These are phyloP conservation scores for Nycteola revayana DNA, from an alignment of 2,888 invertebrate genomes.

Conservation along the genomic window DNA sequence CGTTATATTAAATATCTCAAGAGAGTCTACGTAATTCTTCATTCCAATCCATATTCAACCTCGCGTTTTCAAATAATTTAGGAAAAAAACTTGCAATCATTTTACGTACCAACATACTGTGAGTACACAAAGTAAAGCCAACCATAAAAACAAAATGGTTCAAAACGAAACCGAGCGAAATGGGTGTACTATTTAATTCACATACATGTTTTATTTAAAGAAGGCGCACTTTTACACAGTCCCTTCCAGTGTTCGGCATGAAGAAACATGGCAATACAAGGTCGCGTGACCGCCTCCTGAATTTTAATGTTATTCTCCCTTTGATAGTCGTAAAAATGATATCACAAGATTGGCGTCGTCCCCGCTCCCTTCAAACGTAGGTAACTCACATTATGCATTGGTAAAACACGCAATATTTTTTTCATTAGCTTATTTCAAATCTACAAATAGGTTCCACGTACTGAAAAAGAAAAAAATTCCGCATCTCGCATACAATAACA, in stretches of 20 bases:
- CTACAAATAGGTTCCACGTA: background rate
- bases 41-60: too few relatives aligned
- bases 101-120: too few relatives aligned
- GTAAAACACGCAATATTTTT: conserved; percentile 12
- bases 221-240: conserved; percentile 41
- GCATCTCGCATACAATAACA: conserved; percentile 8
- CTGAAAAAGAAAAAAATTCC: conserved; percentile 4
- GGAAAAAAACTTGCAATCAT: too few relatives aligned
- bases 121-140: too few relatives aligned
- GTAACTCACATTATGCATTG: conserved; percentile 37
- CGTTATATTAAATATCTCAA: too few relatives aligned
- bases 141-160: conserved; percentile 3
- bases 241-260: conserved; percentile 39
- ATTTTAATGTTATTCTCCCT: conserved; percentile 72
- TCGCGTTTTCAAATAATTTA: too few relatives aligned
- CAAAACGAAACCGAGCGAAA: conserved; percentile 3
- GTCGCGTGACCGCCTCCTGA: conserved; percentile 66
- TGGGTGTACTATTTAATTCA: conserved; percentile 34
- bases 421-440: conserved; percentile 5
- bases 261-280: conserved; percentile 58
- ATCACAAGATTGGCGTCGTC: conserved; percentile 49
- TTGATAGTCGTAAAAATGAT: conserved; percentile 74
- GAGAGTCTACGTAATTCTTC: too few relatives aligned
- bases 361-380: conserved; percentile 15
- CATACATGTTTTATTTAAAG: conserved; percentile 53